Conservation (phyloP, 2,888 invertebrate genomes). For the Malachius bipustulatus region DNA sequence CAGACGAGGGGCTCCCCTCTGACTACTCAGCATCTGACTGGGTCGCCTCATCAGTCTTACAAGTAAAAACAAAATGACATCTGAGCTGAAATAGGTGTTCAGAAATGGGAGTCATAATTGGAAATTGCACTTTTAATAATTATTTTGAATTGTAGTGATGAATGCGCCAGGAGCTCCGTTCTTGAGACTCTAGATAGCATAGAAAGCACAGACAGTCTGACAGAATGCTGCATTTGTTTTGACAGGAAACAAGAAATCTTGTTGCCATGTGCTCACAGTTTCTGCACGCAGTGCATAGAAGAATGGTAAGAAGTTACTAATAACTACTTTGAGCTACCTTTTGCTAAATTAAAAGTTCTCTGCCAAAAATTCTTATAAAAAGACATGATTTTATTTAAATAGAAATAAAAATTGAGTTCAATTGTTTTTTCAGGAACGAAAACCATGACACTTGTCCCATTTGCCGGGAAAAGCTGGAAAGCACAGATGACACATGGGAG, state of each 20-base stretch:
- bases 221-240: slow-evolving; percentile 61
- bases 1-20: too few relatives aligned
- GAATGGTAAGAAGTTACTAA: slow-evolving; percentile 45
- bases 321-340: too few relatives aligned
- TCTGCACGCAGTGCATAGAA: slow-evolving; percentile 58
- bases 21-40: too few relatives aligned
- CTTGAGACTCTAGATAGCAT: slow-evolving; percentile 1
- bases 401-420: slow-evolving; percentile 9
- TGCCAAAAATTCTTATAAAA: too few relatives aligned
- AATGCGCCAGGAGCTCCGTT: background rate
- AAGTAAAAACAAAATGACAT: too few relatives aligned
- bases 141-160: too few relatives aligned
- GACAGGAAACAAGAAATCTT: slow-evolving; percentile 56
- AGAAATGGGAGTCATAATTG: too few relatives aligned
- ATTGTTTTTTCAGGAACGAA: slow-evolving; percentile 45
- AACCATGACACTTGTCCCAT: slow-evolving; percentile 57
- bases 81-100: too few relatives aligned
- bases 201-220: background rate
- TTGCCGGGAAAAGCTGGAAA: slow-evolving; percentile 49
- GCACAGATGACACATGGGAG: slow-evolving; percentile 54
- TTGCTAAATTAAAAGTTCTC: too few relatives aligned
- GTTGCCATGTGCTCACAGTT: slow-evolving; percentile 57
- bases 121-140: too few relatives aligned
- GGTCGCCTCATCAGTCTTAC: too few relatives aligned
- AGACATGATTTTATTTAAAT: too few relatives aligned